These are phyloP conservation scores for Elymnias hypermnestra DNA, from an alignment of 1,140 invertebrate genomes.

Conservation along the genomic window DNA sequence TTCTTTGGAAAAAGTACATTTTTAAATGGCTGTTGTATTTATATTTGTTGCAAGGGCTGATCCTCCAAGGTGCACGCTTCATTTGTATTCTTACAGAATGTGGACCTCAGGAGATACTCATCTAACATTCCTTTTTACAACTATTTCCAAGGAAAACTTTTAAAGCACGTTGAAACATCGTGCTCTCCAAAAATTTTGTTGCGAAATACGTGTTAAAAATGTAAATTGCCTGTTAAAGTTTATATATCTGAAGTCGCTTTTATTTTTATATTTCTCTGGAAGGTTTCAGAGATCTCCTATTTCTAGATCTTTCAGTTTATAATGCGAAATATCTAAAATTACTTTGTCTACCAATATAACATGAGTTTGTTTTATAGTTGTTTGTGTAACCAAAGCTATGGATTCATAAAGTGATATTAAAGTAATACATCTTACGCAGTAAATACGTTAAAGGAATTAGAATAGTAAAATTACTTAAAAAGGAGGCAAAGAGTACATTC, in stretches of 20 bases:
- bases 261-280: no score
- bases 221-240: conserved; percentile 1
- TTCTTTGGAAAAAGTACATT: neutral
- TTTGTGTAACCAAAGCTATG: no score
- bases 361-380: no score
- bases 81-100: conserved; percentile 21
- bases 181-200: conserved; percentile 3
- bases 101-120: conserved; percentile 22
- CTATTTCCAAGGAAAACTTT: conserved; percentile 16
- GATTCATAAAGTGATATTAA: no score
- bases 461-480: no score
- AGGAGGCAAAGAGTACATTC: no score
- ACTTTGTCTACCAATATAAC: no score
- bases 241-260: neutral
- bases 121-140: conserved; percentile 24
- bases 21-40: neutral
- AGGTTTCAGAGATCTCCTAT: no score
- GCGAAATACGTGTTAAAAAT: conserved; percentile 3
- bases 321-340: no score
- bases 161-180: neutral
- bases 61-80: conserved; percentile 19
- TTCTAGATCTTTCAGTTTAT: no score
- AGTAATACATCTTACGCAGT: no score
- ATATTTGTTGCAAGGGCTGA: conserved; percentile 9
- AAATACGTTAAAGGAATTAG: no score